Evolutionary conservation across 2,888 invertebrate species (phyloP), one percentile per base, ranked within the genome.

Genomic region (Mesorhabditis belari): DNA sequence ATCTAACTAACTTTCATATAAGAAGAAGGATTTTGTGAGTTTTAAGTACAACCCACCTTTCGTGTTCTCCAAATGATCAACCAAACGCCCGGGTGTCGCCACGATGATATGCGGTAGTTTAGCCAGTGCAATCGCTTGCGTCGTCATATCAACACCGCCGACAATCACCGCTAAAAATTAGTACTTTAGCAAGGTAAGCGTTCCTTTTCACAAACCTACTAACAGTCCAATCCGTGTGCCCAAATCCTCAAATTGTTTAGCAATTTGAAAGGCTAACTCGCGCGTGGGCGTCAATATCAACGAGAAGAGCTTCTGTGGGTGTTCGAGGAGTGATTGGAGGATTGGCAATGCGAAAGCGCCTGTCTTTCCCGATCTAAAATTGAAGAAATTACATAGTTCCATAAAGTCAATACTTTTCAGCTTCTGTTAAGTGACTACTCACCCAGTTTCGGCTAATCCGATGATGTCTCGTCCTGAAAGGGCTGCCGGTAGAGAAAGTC

Each of bases 81-180:
- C 78, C 17, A 80, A 67, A 57, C 80, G 76, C 35, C 80, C 80
- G 6, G 80, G 80, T 19, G 98, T 98, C 0, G 95, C 85, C 50
- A 98, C 91, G 65, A 98, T 87, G 73, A 98, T 88, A 81, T 98
- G 98, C 0, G 98, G 98, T 77, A 95, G 93, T 82, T 93, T 95
- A 0, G 92, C 91, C 55, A 98, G 83, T 76, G 88, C 87, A 63
- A 95, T 83, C 0, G 92, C 88, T 81, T 99, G 98, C 0, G 92
- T 88, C 80, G 91, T 90, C 92, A 95, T 95, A 81, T 99, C 96
- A 87, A 96, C 92, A 0, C 98, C 98, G 54, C 98, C 98, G 3
- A 99, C 96, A 77, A 99, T 89, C 0, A 96, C 95, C 58, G 89
- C 91, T 83, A 71, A 60, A 75, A 80, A 56, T 29, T 9, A 5